Base-by-base conservation (phyloP, 2,797 vertebrate genomes). In the Xenentodon cancila region DNA sequence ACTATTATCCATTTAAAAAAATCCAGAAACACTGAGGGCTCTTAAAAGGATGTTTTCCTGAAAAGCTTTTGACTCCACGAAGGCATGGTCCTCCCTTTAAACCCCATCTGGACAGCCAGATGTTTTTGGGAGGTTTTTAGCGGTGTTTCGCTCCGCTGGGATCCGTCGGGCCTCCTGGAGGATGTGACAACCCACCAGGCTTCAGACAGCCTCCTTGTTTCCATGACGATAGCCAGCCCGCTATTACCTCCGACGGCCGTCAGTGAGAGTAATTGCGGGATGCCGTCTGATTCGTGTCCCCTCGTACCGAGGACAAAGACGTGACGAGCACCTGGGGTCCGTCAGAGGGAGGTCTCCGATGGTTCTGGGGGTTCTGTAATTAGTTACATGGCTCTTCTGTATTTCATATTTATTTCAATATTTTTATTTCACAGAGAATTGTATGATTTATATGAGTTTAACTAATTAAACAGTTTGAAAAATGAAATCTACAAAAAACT, bases 201-300 rank as follows among this genome's bases (percentile, higher is more conserved):
- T 18, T 34, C 27, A 18, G 17, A 32, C 27, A 32, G 27, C 17
- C 50, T 32, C 27, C 9, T 18, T 18, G 50, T 52, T 52, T 30
- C 50, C 50, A 52, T 52, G 50, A 9, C 21, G 27, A 52, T n/a
- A 34, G 27, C 50, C 50, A 32, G 46, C 12, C 46, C 9, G 50
- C 18, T 32, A n/a, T 19, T 32, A 7, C 27, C 27, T 32, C 27
- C 7, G 8, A 51, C 4, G 13, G 11, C 44, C n/a, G n/a, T n/a
- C n/a, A n/a, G n/a, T 50, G 48, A 52, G 7, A n/a, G 27, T 3
- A 32, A 32, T 1, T 32, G 30, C 18, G 9, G 7, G n/a, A 52
- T 8, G 17, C 18, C 18, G 45, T 19, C 18, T 46, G n/a, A n/a
- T n/a, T n/a, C n/a, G n/a, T n/a, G n/a, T n/a, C n/a, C n/a, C n/a